phyloP scores from a whole-genome alignment of 2,888 invertebrate species.

The Tinea trinotella region DNA sequence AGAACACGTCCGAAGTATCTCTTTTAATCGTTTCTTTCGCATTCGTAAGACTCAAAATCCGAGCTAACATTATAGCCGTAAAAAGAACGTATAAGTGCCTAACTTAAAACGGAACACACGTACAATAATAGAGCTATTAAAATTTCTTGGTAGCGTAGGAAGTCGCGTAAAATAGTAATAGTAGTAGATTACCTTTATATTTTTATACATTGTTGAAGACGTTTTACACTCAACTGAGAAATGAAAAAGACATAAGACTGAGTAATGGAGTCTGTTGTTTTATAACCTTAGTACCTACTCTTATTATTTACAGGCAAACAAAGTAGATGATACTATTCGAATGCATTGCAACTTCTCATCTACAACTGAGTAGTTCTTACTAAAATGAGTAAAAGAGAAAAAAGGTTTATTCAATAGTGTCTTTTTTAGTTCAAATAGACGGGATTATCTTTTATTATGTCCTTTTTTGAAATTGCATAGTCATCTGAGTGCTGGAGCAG shows the following conservation, averaged over 20 bases:
- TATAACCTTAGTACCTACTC: neutral
- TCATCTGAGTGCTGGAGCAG: neutral
- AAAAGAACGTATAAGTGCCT: slow-evolving; percentile 1
- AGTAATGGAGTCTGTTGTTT: neutral
- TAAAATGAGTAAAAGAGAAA: neutral
- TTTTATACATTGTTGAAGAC: neutral
- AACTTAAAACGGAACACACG: neutral
- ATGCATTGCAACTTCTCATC: neutral
- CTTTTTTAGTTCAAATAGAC: neutral
- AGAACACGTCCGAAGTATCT: slow-evolving; percentile 8
- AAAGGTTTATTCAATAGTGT: neutral
- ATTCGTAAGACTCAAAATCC: slow-evolving; percentile 10
- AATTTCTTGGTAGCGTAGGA: neutral
- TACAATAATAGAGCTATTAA: slow-evolving; percentile 7
- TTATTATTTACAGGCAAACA: neutral
- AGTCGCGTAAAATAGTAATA: neutral
- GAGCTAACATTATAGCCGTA: neutral
- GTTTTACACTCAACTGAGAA: neutral
- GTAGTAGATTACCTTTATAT: neutral
- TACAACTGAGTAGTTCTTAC: neutral
- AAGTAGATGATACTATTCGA: neutral
- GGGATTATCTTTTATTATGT: slow-evolving; percentile 1
- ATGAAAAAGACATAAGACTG: neutral
- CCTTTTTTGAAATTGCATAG: slow-evolving; percentile 6
- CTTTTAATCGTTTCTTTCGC: slow-evolving; percentile 11